Evolutionary conservation across 2,797 vertebrate genomes (phyloP).

Genomic region (Heliangelus exortis): DNA sequence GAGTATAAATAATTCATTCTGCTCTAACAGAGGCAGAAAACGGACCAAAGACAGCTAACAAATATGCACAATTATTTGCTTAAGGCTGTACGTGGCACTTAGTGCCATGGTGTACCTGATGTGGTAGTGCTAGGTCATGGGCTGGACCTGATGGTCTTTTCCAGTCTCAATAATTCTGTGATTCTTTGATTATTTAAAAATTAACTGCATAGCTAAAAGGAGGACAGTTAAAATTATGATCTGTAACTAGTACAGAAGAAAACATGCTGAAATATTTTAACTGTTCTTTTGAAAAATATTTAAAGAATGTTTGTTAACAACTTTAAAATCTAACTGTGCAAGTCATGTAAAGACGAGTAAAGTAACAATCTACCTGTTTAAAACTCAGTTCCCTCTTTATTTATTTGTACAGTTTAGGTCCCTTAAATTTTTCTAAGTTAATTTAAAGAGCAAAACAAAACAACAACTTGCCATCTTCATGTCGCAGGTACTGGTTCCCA

Average conservation of each 20-base stretch:
- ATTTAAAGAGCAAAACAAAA: conserved; percentile 52
- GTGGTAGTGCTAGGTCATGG: too few relatives aligned
- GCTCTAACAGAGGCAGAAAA: neutral
- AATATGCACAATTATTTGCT: neutral
- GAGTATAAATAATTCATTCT: neutral
- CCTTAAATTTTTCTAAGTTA: conserved; percentile 4
- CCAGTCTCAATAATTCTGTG: too few relatives aligned
- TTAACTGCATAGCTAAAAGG: neutral
- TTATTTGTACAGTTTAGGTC: neutral
- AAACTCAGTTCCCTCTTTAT: conserved; percentile 1
- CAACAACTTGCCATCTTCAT: conserved; percentile 91
- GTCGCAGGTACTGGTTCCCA: conserved; percentile 96
- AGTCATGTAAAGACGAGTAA: neutral
- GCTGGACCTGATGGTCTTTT: too few relatives aligned
- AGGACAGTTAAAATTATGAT: neutral
- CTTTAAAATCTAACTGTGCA: neutral
- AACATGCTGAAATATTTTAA: neutral
- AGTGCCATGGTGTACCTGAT: too few relatives aligned
- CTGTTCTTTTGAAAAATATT: neutral
- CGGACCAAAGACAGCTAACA: neutral
- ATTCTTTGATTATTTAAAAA: neutral
- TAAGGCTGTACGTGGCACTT: too few relatives aligned
- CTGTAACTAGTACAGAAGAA: neutral
- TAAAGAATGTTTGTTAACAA: neutral
- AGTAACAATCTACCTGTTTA: neutral